A percentile compares a stretch with the other conserved stretches of the same genome.
These are phyloP conservation scores for Mylabris phalerata DNA, from an alignment of 1,140 invertebrate genomes.

Conservation along the genomic window DNA sequence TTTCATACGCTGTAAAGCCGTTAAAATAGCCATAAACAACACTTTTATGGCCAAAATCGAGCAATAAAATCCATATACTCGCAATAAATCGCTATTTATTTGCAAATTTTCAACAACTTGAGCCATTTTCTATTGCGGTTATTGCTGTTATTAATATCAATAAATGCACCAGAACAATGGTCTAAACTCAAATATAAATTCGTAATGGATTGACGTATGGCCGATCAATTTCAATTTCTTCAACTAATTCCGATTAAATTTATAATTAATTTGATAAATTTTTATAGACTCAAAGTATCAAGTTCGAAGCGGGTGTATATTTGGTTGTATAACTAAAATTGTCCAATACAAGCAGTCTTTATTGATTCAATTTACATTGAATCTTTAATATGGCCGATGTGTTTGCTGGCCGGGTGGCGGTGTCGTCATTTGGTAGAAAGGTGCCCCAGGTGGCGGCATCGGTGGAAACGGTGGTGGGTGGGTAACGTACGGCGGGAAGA, in stretches of 20 bases:
- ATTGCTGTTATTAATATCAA: no score
- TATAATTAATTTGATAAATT: no score
- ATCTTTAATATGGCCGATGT: conserved; percentile 40
- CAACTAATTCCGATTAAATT: no score
- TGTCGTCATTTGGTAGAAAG: conserved; percentile 40
- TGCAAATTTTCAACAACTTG: neutral
- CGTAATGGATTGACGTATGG: no score
- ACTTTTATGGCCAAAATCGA: conserved; percentile 50
- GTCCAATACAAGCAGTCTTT: no score
- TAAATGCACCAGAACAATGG: no score
- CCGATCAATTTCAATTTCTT: no score
- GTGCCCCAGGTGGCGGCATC: conserved; percentile 29
- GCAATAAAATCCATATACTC: conserved; percentile 47
- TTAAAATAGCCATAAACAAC: conserved; percentile 46
- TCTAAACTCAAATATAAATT: no score
- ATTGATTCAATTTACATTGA: no score
- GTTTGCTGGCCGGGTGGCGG: conserved; percentile 15
- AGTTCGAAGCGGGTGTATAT: no score
- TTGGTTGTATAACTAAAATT: no score
- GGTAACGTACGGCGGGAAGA: conserved; percentile 30
- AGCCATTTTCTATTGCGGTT: neutral
- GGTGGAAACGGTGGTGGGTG: conserved; percentile 32
- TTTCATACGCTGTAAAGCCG: conserved; percentile 40
- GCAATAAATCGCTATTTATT: conserved; percentile 29
- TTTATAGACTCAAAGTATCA: no score